phyloP scores from a whole-genome alignment of 2,888 invertebrate genomes.

The Brassicogethes aeneus region DNA sequence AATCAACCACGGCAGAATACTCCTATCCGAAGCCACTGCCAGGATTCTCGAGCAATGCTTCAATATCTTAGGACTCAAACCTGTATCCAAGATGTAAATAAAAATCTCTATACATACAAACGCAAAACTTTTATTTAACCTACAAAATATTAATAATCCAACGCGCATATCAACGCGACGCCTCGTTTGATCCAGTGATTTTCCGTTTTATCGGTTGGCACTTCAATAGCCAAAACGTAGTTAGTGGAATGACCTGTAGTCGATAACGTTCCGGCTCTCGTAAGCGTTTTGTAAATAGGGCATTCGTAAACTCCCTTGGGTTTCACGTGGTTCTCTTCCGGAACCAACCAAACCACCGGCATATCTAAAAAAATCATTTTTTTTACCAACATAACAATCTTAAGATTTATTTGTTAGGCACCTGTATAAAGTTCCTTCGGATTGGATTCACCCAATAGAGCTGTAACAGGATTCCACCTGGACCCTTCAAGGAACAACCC shows the following conservation, averaged over 20 bases:
- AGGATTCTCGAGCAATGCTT: slow-evolving; percentile 80
- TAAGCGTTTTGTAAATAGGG: slow-evolving; percentile 58
- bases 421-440: slow-evolving; percentile 65
- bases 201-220: slow-evolving; percentile 47
- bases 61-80: slow-evolving; percentile 81
- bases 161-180: slow-evolving; percentile 49
- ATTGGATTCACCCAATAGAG: slow-evolving; percentile 49
- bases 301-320: slow-evolving; percentile 47
- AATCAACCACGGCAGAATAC: slow-evolving; percentile 77
- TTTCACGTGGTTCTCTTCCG: slow-evolving; percentile 52
- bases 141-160: slow-evolving; percentile 40
- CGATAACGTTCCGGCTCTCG: slow-evolving; percentile 53
- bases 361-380: slow-evolving; percentile 45
- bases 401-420: slow-evolving; percentile 23
- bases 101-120: not conserved
- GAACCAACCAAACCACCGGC: slow-evolving; percentile 61
- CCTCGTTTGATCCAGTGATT: slow-evolving; percentile 56
- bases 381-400: slow-evolving; percentile 1
- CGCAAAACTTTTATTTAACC: not conserved
- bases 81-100: slow-evolving; percentile 81
- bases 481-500: slow-evolving; percentile 70
- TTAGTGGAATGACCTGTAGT: slow-evolving; percentile 64
- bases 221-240: slow-evolving; percentile 53
- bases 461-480: slow-evolving; percentile 56
- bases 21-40: slow-evolving; percentile 90